Base-by-base conservation (phyloP, 2,113 vertebrate genomes). In the Myiopsitta monachus region DNA sequence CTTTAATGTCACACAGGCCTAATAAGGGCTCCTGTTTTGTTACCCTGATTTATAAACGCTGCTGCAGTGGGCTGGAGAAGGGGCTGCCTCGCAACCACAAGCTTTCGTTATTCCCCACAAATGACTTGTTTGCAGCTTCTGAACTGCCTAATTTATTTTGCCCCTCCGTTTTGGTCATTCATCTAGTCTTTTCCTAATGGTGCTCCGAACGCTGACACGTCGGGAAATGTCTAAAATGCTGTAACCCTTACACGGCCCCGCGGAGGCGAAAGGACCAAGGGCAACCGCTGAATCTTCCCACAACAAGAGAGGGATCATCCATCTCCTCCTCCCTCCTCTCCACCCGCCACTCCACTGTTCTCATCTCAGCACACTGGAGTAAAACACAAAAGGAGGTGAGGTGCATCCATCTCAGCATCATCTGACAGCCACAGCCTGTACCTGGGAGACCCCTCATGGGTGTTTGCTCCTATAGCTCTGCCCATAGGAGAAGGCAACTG, bases 151-250 rank as follows among this genome's bases (percentile, higher is more conserved):
- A 96, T 97, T 95, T 93, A 92, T 96, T 96, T 96, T 91, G 84
- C 79, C 93, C 81, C 95, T 93, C 18, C 5, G 13, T 94, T 95
- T 77, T 93, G 89, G 74, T 77, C 95, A 96, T 97, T 84, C 80
- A 94, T 97, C 94, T 97, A 74, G 15, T 72, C 63, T 79, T 39
- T 51, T 76, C 82, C 36, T 97, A 97, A 97, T 94, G 92, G 92
- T 38, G 82, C 82, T 95, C 92, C 23, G 3, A 88, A 91, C 5
- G 7, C 85, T 95, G 95, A 92, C 93, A 92, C 67, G 94, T 92
- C n/a, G 83, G 79, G 90, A 94, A 89, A 93, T 4, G 2, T 93
- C 91, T 94, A 89, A 96, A 94, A 95, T 63, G 92, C 85, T 90
- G 59, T 92, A 96, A 95, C 91, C 85, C 83, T 74, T 76, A 72